Conservation (phyloP, 2,888 invertebrate species). For the Sinentomon sp. region DNA sequence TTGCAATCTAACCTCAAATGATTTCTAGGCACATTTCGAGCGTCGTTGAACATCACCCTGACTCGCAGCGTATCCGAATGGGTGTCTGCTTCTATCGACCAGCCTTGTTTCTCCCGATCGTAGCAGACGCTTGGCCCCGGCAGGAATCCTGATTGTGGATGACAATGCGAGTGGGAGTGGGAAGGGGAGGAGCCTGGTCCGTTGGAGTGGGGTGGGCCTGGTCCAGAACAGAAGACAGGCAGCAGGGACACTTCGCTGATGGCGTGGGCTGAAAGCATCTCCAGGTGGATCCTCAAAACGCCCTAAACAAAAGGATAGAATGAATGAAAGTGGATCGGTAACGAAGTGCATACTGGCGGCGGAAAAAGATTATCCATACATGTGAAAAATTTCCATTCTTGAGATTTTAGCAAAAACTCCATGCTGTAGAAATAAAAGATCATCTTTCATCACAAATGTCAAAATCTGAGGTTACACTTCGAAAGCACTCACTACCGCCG, state of each 20-base stretch:
- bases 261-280: constrained; percentile 41
- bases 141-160: background rate
- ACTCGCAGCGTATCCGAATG: constrained; percentile 45
- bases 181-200: too few species aligned
- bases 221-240: constrained; percentile 13
- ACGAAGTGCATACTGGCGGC: too few species aligned
- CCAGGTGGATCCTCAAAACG: constrained; percentile 34
- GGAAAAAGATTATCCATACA: too few species aligned
- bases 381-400: too few species aligned
- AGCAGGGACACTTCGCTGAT: constrained; percentile 28
- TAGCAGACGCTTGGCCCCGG: constrained; percentile 28
- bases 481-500: too few species aligned
- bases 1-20: constrained; percentile 34
- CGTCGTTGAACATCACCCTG: constrained; percentile 43
- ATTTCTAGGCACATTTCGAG: constrained; percentile 47
- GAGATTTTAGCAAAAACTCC: too few species aligned
- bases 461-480: too few species aligned
- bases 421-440: too few species aligned
- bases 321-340: too few species aligned
- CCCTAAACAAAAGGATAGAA: constrained; percentile 22
- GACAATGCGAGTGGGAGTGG: too few species aligned
- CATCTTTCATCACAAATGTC: too few species aligned
- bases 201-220: too few species aligned
- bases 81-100: constrained; percentile 46
- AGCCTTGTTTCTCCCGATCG: constrained; percentile 51